These are phyloP conservation scores for Plusia festucae DNA, from an alignment of 2,888 invertebrate species.

Conservation along the genomic window DNA sequence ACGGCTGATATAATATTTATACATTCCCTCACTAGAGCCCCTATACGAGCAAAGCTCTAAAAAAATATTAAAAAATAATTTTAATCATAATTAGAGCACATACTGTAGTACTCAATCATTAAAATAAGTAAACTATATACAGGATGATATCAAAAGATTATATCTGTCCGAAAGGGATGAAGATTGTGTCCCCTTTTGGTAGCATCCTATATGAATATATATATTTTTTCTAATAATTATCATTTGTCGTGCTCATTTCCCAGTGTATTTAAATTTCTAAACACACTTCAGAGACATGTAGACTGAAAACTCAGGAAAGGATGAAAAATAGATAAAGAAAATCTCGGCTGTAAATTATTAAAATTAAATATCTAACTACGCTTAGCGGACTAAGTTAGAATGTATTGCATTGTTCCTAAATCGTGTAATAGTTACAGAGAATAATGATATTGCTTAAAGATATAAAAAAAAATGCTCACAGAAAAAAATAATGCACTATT, in stretches of 20 bases:
- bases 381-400: constrained; percentile 78
- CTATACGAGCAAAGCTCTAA: constrained; percentile 39
- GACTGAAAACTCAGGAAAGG: constrained; percentile 59
- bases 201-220: no score
- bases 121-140: constrained; percentile 42
- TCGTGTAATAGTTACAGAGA: constrained; percentile 65
- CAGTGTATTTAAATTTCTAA: constrained; percentile 50
- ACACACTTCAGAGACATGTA: constrained; percentile 31
- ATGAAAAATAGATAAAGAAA: constrained; percentile 61
- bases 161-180: no score
- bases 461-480: constrained; percentile 69
- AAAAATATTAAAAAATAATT: constrained; percentile 21
- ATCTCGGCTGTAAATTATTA: constrained; percentile 68
- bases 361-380: constrained; percentile 77
- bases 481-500: constrained; percentile 73
- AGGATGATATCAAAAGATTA: no score
- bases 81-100: constrained; percentile 28
- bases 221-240: constrained; percentile 45
- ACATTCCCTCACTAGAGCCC: constrained; percentile 45
- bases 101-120: constrained; percentile 14
- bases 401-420: constrained; percentile 81
- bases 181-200: no score
- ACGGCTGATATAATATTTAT: constrained; percentile 50
- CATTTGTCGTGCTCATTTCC: constrained; percentile 49
- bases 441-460: constrained; percentile 64